Base-by-base conservation (phyloP, 2,797 vertebrate species). In the Chloroceryle inda region DNA sequence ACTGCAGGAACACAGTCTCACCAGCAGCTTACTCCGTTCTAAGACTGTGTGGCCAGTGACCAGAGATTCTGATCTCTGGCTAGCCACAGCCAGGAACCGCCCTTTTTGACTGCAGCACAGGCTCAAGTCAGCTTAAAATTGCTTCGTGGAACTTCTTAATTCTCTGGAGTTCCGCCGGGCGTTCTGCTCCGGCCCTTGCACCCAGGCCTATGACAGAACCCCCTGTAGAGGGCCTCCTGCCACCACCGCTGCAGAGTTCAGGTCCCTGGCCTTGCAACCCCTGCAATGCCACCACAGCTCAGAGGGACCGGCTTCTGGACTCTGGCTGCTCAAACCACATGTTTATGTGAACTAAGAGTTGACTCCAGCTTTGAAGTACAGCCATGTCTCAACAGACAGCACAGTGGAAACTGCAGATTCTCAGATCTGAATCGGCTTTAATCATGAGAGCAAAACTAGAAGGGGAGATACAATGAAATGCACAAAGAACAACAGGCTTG, bases 201-300 rank as follows among this genome's bases (percentile, higher is more conserved):
- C 24, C 20, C 6, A 4, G 10, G 45, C 26, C 55, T 27, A 13
- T 38, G 64, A 76, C 5, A 27, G 52, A 56, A 24, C 11, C 74
- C 59, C 75, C 80, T 93, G 67, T 84, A 91, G 88, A 93, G 81
- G 85, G 88, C 85, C 73, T 64, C 80, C 77, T 59, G 10, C 19
- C 37, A 67, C 74, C 55, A 69, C 3, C 49, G 6, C 31, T 0
- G 23, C 50, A 29, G 55, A 45, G 47, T 40, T 17, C 12, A 47
- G 38, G 42, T 49, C 42, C 0, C 1, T 40, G 53, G 40, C 40
- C 13, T 40, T 40, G 40, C 40, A 8, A 59, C 3, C 40, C 14
- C 29, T 45, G 31, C 73, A 31, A 83, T 7, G 83, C 61, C 64
- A 67, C 9, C 14, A 29, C 40, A 73, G n/a, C 21, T 27, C 26